These are phyloP conservation scores for Hemicrepidius hirtus DNA, from an alignment of 2,888 invertebrate species.

Conservation along the genomic window DNA sequence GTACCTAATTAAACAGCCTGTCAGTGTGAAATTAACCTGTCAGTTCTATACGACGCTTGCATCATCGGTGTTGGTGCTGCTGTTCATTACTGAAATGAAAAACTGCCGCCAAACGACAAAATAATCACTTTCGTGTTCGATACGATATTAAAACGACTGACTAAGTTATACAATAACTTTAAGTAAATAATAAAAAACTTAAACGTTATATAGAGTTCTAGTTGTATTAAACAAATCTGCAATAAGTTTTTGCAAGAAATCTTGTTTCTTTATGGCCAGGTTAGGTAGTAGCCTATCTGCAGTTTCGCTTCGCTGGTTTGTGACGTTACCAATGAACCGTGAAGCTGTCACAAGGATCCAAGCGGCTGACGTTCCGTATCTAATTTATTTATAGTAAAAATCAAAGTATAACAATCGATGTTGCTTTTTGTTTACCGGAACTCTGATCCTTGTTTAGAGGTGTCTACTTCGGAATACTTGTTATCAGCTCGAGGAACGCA, in stretches of 20 bases:
- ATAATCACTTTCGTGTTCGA: slow-evolving; percentile 31
- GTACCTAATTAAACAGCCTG: slow-evolving; percentile 57
- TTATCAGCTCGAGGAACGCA: background rate
- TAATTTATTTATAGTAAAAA: slow-evolving; percentile 54
- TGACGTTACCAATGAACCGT: slow-evolving; percentile 54
- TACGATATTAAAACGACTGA: slow-evolving; percentile 38
- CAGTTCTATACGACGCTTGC: slow-evolving; percentile 49
- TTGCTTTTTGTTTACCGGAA: slow-evolving; percentile 32
- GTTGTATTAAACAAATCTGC: slow-evolving; percentile 31
- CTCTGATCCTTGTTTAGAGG: slow-evolving; percentile 19
- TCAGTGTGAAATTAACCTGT: slow-evolving; percentile 59
- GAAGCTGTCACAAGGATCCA: slow-evolving; percentile 54
- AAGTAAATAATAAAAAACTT: background rate
- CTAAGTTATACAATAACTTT: slow-evolving; percentile 32
- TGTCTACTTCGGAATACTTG: slow-evolving; percentile 22
- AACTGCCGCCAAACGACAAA: slow-evolving; percentile 30
- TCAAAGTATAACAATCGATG: slow-evolving; percentile 43
- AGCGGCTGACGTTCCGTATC: slow-evolving; percentile 54
- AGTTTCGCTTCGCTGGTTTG: slow-evolving; percentile 53
- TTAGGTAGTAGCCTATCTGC: slow-evolving; percentile 43
- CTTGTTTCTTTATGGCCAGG: slow-evolving; percentile 29
- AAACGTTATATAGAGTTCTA: background rate
- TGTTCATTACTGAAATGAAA: slow-evolving; percentile 55
- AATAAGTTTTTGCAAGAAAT: slow-evolving; percentile 34
- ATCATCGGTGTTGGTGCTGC: slow-evolving; percentile 28